A percentile compares a stretch with the other conserved stretches of the same genome.
These are phyloP conservation scores for Panagrolaimus sp. DNA, from an alignment of 1,140 invertebrate genomes.

Conservation along the genomic window DNA sequence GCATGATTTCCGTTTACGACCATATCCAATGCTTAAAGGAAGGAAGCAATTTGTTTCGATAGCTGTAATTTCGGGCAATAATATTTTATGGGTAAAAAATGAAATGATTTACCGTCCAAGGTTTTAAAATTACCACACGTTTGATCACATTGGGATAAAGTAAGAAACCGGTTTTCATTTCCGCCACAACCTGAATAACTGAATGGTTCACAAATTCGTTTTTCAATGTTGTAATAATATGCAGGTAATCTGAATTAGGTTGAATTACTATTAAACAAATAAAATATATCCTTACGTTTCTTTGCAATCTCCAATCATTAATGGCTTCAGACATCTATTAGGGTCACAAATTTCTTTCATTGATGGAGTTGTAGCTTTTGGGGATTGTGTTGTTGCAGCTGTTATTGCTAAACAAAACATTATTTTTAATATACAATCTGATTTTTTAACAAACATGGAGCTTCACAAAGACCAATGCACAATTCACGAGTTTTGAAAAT, in stretches of 20 bases:
- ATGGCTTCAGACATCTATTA: slow-evolving; percentile 41
- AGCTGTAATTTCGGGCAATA: slow-evolving; percentile 22
- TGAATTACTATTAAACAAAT: neutral
- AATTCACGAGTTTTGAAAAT: slow-evolving; percentile 44
- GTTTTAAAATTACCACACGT: slow-evolving; percentile 24
- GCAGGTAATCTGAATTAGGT: slow-evolving; percentile 43
- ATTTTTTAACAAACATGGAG: slow-evolving; percentile 28
- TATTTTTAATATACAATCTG: neutral
- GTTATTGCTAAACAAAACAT: neutral
- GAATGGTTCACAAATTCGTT: slow-evolving; percentile 43
- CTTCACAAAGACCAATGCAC: slow-evolving; percentile 45
- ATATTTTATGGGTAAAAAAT: neutral
- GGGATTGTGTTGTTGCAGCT: neutral
- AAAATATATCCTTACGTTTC: slow-evolving; percentile 26
- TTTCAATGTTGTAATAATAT: slow-evolving; percentile 41
- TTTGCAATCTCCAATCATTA: slow-evolving; percentile 35
- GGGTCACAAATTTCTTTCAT: slow-evolving; percentile 16
- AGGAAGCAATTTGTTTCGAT: slow-evolving; percentile 43
- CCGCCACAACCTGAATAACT: slow-evolving; percentile 52
- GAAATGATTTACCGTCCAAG: neutral
- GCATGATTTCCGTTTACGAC: slow-evolving; percentile 43
- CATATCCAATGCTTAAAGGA: slow-evolving; percentile 46
- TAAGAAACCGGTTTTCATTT: slow-evolving; percentile 52
- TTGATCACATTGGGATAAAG: slow-evolving; percentile 45
- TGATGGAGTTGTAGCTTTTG: neutral